Base-by-base conservation (phyloP, 1,140 invertebrate species). In the Cyrtorhinus lividipennis region DNA sequence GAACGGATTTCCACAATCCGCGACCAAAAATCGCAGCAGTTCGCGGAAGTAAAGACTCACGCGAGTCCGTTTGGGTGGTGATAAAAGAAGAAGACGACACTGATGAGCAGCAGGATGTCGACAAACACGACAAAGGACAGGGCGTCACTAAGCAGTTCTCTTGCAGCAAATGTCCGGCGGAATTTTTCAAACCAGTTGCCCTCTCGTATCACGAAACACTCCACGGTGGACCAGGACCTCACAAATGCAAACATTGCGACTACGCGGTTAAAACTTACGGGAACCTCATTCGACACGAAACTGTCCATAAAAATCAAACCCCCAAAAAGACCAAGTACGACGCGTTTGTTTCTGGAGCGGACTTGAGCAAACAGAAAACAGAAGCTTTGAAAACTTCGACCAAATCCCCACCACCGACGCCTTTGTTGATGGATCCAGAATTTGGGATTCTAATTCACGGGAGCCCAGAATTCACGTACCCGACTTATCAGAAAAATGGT, bases 191-290 rank as follows among this genome's bases (percentile, higher is more conserved):
- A 74, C 73, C 77, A 62, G 78, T 83, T 59, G 81, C 84, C 58
- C 72, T 90, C 58, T 80, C 82, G 61, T 87, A 87, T 69, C 88
- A 92, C 66, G 76, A 81, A 69, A 81, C 81, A 5, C 72, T 88
- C 56, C 85, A 87, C 63, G 83, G 83, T 0, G 80, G 83, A 0
- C 78, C 81, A 20, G 83, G 82, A 23, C 77, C 81, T 20, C 82
- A 83, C 69, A 85, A 84, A 65, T 94, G 90, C 70, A 80, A 81
- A n/a, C 81, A 85, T 65, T 94, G 91, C 73, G 85, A 86, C 70
- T 94, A 92, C 72, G 81, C 83, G 25, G 86, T 87, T 0, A 87
- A 85, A 68, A 87, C 86, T 8, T 79, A 81, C 18, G 85, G 85
- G 20, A 85, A 88, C 69, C 72, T 90, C n/a, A 79, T 82, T 0